A percentile compares a stretch with the other conserved stretches of the same genome.
Conservation (phyloP, 2,113 vertebrate species). For the Oncorhynchus clarkii region DNA sequence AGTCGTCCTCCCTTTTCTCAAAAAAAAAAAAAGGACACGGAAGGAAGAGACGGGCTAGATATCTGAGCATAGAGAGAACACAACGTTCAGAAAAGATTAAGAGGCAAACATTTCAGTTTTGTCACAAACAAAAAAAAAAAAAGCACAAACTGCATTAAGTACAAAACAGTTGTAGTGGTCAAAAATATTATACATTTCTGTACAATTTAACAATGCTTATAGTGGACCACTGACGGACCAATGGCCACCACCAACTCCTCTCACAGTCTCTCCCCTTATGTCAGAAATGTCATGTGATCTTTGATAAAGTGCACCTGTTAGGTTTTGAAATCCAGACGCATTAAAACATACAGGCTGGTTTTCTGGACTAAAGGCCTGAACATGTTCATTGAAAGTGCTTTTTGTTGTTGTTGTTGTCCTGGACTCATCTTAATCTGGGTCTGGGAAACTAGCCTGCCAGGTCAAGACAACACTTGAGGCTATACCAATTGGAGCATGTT, state of each 20-base stretch:
- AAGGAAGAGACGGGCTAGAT: slow-evolving; percentile 75
- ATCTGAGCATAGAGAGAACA: slow-evolving; percentile 77
- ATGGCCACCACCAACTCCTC: slow-evolving; percentile 12
- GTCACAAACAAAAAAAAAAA: slow-evolving; percentile 69
- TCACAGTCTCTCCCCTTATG: slow-evolving; percentile 50
- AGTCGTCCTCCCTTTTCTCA: slow-evolving; percentile 70
- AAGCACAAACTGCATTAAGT: slow-evolving; percentile 82
- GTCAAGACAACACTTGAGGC: slow-evolving; percentile 52
- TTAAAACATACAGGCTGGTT: slow-evolving; percentile 30
- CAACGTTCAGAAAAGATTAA: slow-evolving; percentile 81
- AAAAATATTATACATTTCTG: slow-evolving; percentile 86
- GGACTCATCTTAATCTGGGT: no score
- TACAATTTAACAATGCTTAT: slow-evolving; percentile 80
- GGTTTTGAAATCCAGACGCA: slow-evolving; percentile 62
- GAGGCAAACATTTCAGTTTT: slow-evolving; percentile 75
- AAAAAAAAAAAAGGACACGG: slow-evolving; percentile 26
- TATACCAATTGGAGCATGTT: slow-evolving; percentile 33
- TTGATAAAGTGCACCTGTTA: slow-evolving; percentile 76
- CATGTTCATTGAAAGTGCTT: no score
- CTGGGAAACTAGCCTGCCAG: slow-evolving; percentile 9
- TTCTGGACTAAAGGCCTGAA: no score
- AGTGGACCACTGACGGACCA: slow-evolving; percentile 50
- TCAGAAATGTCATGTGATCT: slow-evolving; percentile 57
- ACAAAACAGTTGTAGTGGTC: slow-evolving; percentile 85
- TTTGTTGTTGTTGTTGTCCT: no score